Base-by-base conservation (phyloP, 2,888 invertebrate species). In the Chloromyia formosa region DNA sequence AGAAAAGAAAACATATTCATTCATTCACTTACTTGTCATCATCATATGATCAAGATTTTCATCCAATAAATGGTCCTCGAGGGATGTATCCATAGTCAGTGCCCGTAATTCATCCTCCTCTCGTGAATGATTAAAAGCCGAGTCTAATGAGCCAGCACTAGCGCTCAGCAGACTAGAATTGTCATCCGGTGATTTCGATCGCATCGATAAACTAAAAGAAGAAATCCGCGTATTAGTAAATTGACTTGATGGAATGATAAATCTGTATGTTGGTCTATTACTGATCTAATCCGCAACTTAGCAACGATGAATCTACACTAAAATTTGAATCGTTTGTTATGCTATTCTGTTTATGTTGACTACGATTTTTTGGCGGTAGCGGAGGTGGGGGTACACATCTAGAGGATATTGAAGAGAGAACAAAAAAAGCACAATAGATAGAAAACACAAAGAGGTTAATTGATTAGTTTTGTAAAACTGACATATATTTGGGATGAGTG, bases 111-210 rank as follows among this genome's bases (percentile, higher is more conserved):
- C 94, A 79, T 91, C 91, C 81, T 94, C 94, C 80, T 93, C 92
- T 75, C 93, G 90, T n/a, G 95, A 95, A 80, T 92, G 93, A 86
- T 95, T 95, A 80, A 95, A 86, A 84, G 94, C 93, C 0, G 95
- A 96, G 84, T 95, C 95, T 80, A 94, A 86, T 79, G 95, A 96
- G 72, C 94, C 94, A 74, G 91, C 92, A 80, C 93, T 92, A 78
- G 88, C 89, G 76, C 89, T 89, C 74, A 89, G 85, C 78, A 91
- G 86, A 76, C 91, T 91, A 80, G 89, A 90, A 76, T 90, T 90
- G 84, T 91, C 91, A 82, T 91, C 91, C 16, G 90, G 90, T 18
- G 91, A 91, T 80, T 92, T 91, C 56, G 94, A 94, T 80, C 93
- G 89, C 77, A 93, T 87, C 0, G 93, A 93, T 79, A 93, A 87